These are phyloP conservation scores for Elmis aenea DNA, from an alignment of 2,888 invertebrate genomes.

Conservation along the genomic window DNA sequence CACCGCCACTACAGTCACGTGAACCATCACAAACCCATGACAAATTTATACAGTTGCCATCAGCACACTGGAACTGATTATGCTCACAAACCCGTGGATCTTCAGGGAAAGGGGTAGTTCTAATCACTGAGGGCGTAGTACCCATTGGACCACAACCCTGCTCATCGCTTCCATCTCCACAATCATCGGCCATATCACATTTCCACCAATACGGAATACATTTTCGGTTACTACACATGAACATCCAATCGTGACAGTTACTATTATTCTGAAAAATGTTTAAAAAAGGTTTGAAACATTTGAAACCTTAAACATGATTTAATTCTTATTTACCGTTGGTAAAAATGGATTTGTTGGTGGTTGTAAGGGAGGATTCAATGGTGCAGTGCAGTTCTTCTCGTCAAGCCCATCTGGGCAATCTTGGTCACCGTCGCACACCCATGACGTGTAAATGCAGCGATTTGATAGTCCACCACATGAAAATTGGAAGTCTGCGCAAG, in stretches of 20 bases:
- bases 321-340: constrained; percentile 17
- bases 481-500: constrained; percentile 70
- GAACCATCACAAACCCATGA: constrained; percentile 60
- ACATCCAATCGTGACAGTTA: constrained; percentile 73
- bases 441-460: constrained; percentile 67
- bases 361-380: constrained; percentile 27
- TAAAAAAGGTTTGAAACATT: too few relatives aligned
- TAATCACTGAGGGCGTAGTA: constrained; percentile 16
- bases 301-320: too few relatives aligned
- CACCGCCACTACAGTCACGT: constrained; percentile 54
- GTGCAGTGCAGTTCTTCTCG: constrained; percentile 61
- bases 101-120: constrained; percentile 25
- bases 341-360: constrained; percentile 26
- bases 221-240: constrained; percentile 63
- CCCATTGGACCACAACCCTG: constrained; percentile 43
- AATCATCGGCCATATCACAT: constrained; percentile 72
- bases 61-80: constrained; percentile 55
- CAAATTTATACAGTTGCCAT: constrained; percentile 56
- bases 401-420: constrained; percentile 71
- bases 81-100: constrained; percentile 46
- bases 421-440: constrained; percentile 76
- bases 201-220: constrained; percentile 78
- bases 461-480: constrained; percentile 49
- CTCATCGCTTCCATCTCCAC: constrained; percentile 72
- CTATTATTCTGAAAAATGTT: constrained; percentile 33